These are phyloP conservation scores for Microctenopoma lineatum DNA, from an alignment of 2,797 vertebrate genomes.

Conservation along the genomic window DNA sequence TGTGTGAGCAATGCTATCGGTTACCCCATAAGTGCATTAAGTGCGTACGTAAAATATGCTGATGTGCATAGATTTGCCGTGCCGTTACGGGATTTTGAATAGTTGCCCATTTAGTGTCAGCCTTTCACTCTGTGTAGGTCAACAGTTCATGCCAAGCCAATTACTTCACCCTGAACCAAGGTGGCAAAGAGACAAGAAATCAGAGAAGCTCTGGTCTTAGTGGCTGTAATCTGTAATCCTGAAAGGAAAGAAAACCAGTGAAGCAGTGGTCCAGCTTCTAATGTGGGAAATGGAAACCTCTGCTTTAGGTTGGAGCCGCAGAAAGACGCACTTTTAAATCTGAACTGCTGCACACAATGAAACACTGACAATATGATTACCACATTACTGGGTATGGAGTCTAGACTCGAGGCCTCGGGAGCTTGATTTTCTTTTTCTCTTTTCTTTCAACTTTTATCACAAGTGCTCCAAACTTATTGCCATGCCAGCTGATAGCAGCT, in stretches of 20 bases:
- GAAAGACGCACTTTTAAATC: constrained; percentile 9
- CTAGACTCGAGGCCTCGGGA: constrained; percentile 47
- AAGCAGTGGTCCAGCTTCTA: constrained; percentile 40
- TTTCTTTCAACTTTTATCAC: constrained; percentile 53
- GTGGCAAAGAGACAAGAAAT: constrained; percentile 40
- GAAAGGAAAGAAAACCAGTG: constrained; percentile 13
- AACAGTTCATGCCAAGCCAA: constrained; percentile 59
- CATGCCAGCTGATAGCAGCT: constrained; percentile 43
- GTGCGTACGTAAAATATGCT: constrained; percentile 30
- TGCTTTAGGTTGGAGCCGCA: constrained; percentile 10
- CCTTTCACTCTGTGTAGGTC: constrained; percentile 21
- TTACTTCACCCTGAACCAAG: constrained; percentile 63
- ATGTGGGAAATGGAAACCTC: constrained; percentile 33
- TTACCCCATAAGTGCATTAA: constrained; percentile 36
- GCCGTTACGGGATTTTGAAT: constrained; percentile 28
- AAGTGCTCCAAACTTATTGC: constrained; percentile 41
- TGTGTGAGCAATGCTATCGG: constrained; percentile 21
- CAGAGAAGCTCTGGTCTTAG: constrained; percentile 32
- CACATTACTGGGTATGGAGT: constrained; percentile 29
- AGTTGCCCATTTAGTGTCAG: constrained; percentile 24
- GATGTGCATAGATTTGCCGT: constrained; percentile 23
- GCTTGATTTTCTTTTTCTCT: constrained; percentile 30
- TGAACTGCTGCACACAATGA: constrained; percentile 32
- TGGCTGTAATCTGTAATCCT: constrained; percentile 39
- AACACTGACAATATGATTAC: constrained; percentile 50